phyloP scores from a whole-genome alignment of 2,797 vertebrate genomes.

The Brachymystax lenok region DNA sequence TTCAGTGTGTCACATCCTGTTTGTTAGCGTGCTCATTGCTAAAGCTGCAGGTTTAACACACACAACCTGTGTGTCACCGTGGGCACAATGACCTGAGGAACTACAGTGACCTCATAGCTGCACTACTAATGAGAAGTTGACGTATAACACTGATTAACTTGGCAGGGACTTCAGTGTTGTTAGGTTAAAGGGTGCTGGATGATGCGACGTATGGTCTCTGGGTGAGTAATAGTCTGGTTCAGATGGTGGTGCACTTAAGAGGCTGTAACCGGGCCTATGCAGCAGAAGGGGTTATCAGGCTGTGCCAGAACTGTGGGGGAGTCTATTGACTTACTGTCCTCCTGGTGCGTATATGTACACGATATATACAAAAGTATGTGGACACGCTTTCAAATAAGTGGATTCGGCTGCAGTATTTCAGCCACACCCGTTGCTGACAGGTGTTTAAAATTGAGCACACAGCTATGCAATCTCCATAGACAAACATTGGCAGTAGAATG shows the following conservation, averaged over 20 bases:
- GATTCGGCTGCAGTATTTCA: too few species aligned
- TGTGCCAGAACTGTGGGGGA: slow-evolving; percentile 6
- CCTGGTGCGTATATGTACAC: not conserved
- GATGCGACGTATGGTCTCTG: not conserved
- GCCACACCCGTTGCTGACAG: too few species aligned
- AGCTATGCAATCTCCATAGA: too few species aligned
- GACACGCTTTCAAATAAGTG: not conserved
- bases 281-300: slow-evolving; percentile 1
- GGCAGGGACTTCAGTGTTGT: not conserved
- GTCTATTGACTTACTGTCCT: not conserved
- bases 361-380: not conserved
- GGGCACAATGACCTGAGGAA: not conserved
- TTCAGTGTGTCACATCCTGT: slow-evolving; percentile 4
- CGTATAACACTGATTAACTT: not conserved
- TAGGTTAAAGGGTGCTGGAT: not conserved
- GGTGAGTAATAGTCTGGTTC: not conserved
- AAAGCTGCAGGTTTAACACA: not conserved
- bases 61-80: not conserved
- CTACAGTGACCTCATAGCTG: not conserved
- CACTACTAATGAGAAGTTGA: not conserved
- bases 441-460: too few species aligned
- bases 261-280: not conserved
- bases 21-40: not conserved
- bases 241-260: not conserved
- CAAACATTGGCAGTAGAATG: too few species aligned